Base-by-base conservation (phyloP, 2,113 vertebrate species). In the Balaeniceps rex region DNA sequence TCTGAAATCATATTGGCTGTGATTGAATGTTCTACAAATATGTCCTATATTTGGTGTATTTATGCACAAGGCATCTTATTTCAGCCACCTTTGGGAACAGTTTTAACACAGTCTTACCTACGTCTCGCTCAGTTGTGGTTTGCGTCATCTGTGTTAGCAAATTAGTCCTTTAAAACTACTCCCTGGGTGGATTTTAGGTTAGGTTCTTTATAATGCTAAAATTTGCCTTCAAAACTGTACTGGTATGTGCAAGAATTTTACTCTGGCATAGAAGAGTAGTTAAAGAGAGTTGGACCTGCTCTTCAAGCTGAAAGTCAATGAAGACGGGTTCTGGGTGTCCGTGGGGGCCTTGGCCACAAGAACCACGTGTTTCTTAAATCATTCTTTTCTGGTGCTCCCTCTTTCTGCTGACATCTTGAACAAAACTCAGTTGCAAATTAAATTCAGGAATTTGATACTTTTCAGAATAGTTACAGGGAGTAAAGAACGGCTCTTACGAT, bases 1-100 rank as follows among this genome's bases (percentile, higher is more conserved):
- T 54, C 85, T 86, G 79, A 83, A 83, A 38, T 57, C n/a, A 9
- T 84, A n/a, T 0, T 38, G 93, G 87, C 92, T 55, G 93, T 79
- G 94, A 92, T 74, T 92, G 93, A 93, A 94, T 13, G 77, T 84
- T 96, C 95, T 91, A 29, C 74, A 69, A 7, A 18, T 26, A 8
- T 4, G 31, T 87, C 57, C 46, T 46, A 0, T 40, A 6, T 69
- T 65, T 25, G 29, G 38, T 52, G 52, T 63, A 10, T 58, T 70
- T 81, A 21, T 60, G 60, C 72, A 34, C 51, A 49, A 49, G 23
- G 40, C 36, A 29, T 47, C 83, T 93, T 57, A 10, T 52, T 90
- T 68, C 61, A 61, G 86, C 72, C 61, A 15, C 68, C 28, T 57
- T 52, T 79, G 83, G 70, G 75, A 94, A 54, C 61, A 49, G 40